phyloP scores from a whole-genome alignment of 2,113 vertebrate genomes.

The Ursus arctos region DNA sequence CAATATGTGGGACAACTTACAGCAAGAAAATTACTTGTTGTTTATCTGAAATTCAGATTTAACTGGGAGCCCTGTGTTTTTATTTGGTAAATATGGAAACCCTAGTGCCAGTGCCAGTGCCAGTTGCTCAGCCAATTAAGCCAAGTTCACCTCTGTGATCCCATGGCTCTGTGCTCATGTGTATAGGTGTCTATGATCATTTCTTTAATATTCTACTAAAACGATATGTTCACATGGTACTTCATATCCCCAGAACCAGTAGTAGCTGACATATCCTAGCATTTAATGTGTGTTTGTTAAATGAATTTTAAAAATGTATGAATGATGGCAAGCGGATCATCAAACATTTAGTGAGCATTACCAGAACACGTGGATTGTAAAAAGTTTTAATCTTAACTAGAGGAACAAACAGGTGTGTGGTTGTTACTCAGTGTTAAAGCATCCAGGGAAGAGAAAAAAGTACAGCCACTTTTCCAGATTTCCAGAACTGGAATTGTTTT shows the following conservation, averaged over 20 bases:
- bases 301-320: slow-evolving; percentile 35
- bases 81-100: not conserved
- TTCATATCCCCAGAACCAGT: not conserved
- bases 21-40: not conserved
- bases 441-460: not conserved
- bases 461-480: not conserved
- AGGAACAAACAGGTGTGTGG: not conserved
- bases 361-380: not conserved
- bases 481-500: not conserved
- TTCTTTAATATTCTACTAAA: not conserved
- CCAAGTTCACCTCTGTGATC: not conserved
- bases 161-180: not conserved
- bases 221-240: not conserved
- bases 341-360: slow-evolving; percentile 45
- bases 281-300: slow-evolving; percentile 3
- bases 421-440: not conserved
- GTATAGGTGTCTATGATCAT: not conserved
- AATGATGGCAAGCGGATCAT: not conserved
- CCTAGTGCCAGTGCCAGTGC: not conserved
- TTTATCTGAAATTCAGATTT: slow-evolving; percentile 14
- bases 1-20: not conserved
- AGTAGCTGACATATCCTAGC: not conserved
- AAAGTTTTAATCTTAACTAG: not conserved
- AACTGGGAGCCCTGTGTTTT: not conserved
- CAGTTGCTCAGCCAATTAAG: not conserved